These are phyloP conservation scores for Drosophila guanche DNA, from an alignment of 1,140 invertebrate species.

Conservation along the genomic window DNA sequence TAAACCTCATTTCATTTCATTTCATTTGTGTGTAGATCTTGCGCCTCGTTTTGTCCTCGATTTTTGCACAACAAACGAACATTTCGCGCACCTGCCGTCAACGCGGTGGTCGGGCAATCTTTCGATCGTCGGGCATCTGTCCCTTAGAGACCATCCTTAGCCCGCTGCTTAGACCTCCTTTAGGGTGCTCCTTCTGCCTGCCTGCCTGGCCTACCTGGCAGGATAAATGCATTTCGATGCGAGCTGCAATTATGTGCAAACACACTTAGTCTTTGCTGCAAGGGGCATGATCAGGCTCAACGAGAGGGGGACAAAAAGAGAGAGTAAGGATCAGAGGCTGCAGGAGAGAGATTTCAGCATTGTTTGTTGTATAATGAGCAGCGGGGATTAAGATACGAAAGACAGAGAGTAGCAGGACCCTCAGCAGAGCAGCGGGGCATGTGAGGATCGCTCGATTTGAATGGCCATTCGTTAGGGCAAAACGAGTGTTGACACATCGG, in stretches of 20 bases:
- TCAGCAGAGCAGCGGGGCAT: conserved; percentile 19
- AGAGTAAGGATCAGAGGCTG: background rate
- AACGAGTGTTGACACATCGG: conserved; percentile 25
- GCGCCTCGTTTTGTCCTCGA: conserved; percentile 57
- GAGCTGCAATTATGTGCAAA: conserved; percentile 29
- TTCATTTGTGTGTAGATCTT: conserved; percentile 2
- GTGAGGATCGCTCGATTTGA: conserved; percentile 4
- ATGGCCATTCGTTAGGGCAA: background rate
- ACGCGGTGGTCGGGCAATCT: conserved; percentile 6
- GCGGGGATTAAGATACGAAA: conserved; percentile 8
- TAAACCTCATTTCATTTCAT: conserved; percentile 55
- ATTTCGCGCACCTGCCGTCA: conserved; percentile 69
- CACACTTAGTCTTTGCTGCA: background rate
- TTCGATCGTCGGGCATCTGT: conserved; percentile 8
- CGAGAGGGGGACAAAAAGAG: background rate
- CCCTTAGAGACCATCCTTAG: background rate
- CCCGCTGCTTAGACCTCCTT: background rate
- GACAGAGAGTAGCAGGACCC: conserved; percentile 13
- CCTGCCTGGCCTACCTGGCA: conserved; percentile 21
- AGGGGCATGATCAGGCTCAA: background rate
- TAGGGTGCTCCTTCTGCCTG: too few species aligned
- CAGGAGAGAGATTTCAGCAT: conserved; percentile 17
- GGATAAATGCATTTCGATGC: conserved; percentile 37
- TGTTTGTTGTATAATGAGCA: conserved; percentile 24
- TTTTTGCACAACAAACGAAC: conserved; percentile 51